phyloP scores from a whole-genome alignment of 2,888 invertebrate species.

The Cynaeus angustus region DNA sequence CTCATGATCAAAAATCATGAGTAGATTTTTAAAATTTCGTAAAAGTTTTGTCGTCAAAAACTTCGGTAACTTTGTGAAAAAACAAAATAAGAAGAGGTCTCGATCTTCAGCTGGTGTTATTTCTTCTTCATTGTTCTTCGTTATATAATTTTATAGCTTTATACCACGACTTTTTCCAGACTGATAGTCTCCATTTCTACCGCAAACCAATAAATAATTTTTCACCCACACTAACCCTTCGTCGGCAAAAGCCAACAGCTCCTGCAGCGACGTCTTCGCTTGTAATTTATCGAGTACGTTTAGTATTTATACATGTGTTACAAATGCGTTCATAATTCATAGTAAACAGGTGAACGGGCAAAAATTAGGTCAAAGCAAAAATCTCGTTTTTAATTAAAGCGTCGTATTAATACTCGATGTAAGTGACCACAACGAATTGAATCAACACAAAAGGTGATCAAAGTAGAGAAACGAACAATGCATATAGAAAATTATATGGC shows the following conservation, averaged over 20 bases:
- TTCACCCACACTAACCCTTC: conserved; percentile 24
- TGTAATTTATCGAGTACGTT: conserved; percentile 67
- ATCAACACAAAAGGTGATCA: conserved; percentile 3
- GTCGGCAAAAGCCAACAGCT: conserved; percentile 34
- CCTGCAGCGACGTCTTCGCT: conserved; percentile 57
- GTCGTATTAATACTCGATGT: conserved; percentile 1
- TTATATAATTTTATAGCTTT: too few relatives aligned
- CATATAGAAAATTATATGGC: neutral
- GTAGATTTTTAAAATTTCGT: too few relatives aligned
- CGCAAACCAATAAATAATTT: conserved; percentile 21
- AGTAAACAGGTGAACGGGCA: conserved; percentile 57
- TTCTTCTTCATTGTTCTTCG: too few relatives aligned
- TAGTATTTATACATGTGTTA: conserved; percentile 69
- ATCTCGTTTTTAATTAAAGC: conserved; percentile 20
- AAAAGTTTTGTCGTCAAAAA: too few relatives aligned
- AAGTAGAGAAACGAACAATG: neutral
- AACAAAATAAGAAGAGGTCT: too few relatives aligned
- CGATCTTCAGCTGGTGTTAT: too few relatives aligned
- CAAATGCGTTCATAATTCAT: conserved; percentile 67
- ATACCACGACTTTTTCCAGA: too few relatives aligned
- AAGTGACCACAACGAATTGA: neutral
- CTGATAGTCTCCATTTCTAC: too few relatives aligned
- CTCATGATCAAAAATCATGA: too few relatives aligned
- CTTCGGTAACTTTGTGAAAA: too few relatives aligned
- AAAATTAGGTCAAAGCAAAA: conserved; percentile 51